phyloP scores from a whole-genome alignment of 2,113 vertebrate genomes.

The Oncorhynchus gorbuscha region DNA sequence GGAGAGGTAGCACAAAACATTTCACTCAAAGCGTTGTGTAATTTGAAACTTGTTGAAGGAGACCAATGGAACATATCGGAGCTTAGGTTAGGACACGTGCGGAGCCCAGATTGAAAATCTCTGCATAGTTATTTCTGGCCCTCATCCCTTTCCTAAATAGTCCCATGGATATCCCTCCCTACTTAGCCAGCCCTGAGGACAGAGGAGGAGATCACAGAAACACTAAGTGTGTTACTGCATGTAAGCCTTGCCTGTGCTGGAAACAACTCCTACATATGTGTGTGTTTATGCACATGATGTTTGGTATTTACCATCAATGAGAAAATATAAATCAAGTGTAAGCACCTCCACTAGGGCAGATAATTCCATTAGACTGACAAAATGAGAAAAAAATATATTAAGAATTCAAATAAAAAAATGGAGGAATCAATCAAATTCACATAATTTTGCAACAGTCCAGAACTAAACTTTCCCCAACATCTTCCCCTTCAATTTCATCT shows the following conservation, averaged over 20 bases:
- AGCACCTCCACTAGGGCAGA: neutral
- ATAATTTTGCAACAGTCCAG: neutral
- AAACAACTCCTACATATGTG: neutral
- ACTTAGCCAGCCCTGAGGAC: neutral
- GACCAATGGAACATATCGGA: constrained; percentile 23
- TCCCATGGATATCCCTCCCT: constrained; percentile 30
- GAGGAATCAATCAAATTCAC: constrained; percentile 3
- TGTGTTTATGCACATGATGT: no score
- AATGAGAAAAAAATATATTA: no score
- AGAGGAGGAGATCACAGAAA: neutral
- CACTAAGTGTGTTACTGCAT: neutral
- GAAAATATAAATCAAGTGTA: neutral
- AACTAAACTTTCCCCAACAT: constrained; percentile 9
- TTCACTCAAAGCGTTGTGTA: constrained; percentile 38
- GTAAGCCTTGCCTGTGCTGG: neutral
- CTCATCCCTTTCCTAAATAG: constrained; percentile 26
- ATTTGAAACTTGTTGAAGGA: constrained; percentile 57
- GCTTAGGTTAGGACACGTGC: neutral
- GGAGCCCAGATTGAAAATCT: constrained; percentile 36
- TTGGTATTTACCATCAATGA: neutral
- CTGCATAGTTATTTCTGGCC: constrained; percentile 39
- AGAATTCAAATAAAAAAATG: constrained; percentile 11
- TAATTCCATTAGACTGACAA: neutral
- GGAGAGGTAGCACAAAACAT: constrained; percentile 41
- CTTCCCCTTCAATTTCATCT: constrained; percentile 3